Evolutionary conservation across 2,797 vertebrate genomes (phyloP).

Genomic region (Rhynchonycteris naso): DNA sequence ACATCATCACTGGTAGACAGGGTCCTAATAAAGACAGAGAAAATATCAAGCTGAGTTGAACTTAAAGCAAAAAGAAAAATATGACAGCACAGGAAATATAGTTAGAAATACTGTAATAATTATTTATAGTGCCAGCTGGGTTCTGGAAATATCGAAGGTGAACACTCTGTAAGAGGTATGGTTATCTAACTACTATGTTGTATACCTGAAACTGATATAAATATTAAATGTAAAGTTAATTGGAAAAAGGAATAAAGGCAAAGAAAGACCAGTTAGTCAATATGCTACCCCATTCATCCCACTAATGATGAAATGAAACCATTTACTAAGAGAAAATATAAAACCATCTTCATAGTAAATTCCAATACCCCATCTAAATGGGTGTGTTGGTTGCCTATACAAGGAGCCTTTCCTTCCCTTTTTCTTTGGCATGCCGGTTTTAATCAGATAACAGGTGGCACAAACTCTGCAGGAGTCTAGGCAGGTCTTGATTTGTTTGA

Average conservation of each 20-base stretch:
- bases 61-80: background rate
- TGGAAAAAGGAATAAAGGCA: background rate
- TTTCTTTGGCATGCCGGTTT: background rate
- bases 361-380: background rate
- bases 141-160: background rate
- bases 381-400: background rate
- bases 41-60: slow-evolving; percentile 27
- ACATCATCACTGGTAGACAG: slow-evolving; percentile 96
- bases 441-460: background rate
- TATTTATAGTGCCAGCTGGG: background rate
- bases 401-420: background rate
- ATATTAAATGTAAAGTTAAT: background rate
- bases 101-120: background rate
- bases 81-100: background rate
- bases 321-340: background rate
- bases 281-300: background rate
- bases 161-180: background rate
- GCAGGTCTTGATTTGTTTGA: background rate
- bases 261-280: background rate
- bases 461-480: background rate
- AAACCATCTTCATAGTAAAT: background rate
- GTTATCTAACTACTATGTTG: background rate
- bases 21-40: slow-evolving; percentile 87
- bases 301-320: background rate
- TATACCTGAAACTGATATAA: background rate